A percentile compares a stretch with the other conserved stretches of the same genome.
These are phyloP conservation scores for Aethes cnicana DNA, from an alignment of 2,888 invertebrate genomes.

Conservation along the genomic window DNA sequence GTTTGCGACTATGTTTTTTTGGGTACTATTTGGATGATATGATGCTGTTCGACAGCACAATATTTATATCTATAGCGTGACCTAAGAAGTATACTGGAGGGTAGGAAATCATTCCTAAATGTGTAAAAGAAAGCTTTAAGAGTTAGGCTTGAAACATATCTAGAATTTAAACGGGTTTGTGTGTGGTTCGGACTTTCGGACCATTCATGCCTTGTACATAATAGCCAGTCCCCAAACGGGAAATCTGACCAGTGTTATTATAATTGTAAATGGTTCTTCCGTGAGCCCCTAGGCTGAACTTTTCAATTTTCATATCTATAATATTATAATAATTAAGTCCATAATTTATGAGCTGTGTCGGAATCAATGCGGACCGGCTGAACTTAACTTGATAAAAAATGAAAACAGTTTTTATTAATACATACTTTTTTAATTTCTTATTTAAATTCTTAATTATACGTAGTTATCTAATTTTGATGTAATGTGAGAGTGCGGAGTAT, in stretches of 20 bases:
- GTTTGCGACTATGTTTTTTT: too few relatives aligned
- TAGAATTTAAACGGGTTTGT: conserved; percentile 41
- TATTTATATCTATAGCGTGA: too few relatives aligned
- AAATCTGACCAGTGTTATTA: too few relatives aligned
- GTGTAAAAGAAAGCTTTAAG: conserved; percentile 63
- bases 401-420: conserved; percentile 7
- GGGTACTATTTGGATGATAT: too few relatives aligned
- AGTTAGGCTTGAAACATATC: conserved; percentile 60
- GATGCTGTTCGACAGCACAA: too few relatives aligned
- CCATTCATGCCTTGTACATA: conserved; percentile 52
- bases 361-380: background rate
- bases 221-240: conserved; percentile 12
- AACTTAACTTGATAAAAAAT: conserved; percentile 8
- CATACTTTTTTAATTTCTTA: conserved; percentile 7
- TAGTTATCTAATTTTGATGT: conserved; percentile 40
- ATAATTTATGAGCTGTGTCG: background rate
- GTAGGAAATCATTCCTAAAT: conserved; percentile 29
- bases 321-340: too few relatives aligned
- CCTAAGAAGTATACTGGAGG: background rate
- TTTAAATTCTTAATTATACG: conserved; percentile 13
- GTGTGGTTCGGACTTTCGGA: conserved; percentile 48
- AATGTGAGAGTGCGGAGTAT: conserved; percentile 36
- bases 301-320: too few relatives aligned
- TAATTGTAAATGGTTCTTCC: too few relatives aligned
- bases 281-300: too few relatives aligned